These are phyloP conservation scores for Hipposideros larvatus DNA, from an alignment of 2,797 vertebrate genomes.

Conservation along the genomic window DNA sequence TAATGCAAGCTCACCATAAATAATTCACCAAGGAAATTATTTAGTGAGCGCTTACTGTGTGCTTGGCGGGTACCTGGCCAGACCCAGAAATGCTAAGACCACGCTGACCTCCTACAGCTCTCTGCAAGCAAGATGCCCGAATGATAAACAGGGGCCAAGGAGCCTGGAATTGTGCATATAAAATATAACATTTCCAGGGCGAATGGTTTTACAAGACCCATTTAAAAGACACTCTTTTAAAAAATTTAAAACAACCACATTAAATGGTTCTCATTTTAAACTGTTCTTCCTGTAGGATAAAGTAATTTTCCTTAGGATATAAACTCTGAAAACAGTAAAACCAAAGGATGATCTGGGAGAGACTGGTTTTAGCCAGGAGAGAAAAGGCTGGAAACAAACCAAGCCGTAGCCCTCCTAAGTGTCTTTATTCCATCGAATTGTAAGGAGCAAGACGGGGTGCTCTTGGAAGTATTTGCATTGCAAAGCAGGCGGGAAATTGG, in stretches of 20 bases:
- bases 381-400: neutral
- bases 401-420: neutral
- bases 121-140: neutral
- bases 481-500: neutral
- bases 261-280: neutral
- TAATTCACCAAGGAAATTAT: constrained; percentile 1
- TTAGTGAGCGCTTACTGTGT: neutral
- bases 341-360: neutral
- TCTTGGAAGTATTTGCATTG: neutral
- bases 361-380: neutral
- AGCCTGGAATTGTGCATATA: neutral
- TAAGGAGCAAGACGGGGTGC: neutral
- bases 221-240: neutral
- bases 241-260: neutral
- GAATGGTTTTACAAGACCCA: neutral
- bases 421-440: neutral
- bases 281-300: neutral
- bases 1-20: neutral
- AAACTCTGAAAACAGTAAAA: neutral
- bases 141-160: neutral
- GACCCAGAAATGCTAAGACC: neutral
- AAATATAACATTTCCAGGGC: neutral
- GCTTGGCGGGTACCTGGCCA: neutral
- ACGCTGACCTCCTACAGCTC: neutral
- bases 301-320: neutral